Percentiles rank a stretch among this genome's conserved stretches.
Conservation (phyloP, 2,888 invertebrate genomes). For the Dioctria linearis region DNA sequence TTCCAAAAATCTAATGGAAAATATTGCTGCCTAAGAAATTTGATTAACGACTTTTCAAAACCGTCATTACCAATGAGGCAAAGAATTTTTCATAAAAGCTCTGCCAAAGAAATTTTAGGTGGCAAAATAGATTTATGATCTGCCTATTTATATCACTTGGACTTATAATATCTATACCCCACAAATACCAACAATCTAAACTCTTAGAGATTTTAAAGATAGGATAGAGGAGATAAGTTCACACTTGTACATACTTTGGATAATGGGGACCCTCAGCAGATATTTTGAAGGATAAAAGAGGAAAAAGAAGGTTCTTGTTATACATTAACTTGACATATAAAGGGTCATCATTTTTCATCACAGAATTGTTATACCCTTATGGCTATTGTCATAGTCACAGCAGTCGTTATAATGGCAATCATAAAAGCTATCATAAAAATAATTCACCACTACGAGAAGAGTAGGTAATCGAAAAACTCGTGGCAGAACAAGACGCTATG, state of each 20-base stretch:
- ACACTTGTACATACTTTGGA: slow-evolving; percentile 5
- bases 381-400: slow-evolving; percentile 50
- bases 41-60: not conserved
- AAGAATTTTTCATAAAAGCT: not conserved
- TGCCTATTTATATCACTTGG: slow-evolving; percentile 32
- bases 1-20: too few species aligned
- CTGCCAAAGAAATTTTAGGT: not conserved
- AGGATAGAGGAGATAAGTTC: slow-evolving; percentile 19
- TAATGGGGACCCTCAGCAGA: not conserved
- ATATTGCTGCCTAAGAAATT: too few species aligned
- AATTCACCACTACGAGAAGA: slow-evolving; percentile 48
- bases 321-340: slow-evolving; percentile 51
- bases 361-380: slow-evolving; percentile 47
- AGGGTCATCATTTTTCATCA: slow-evolving; percentile 53
- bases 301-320: slow-evolving; percentile 25
- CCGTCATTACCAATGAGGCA: not conserved
- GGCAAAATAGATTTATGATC: slow-evolving; percentile 28
- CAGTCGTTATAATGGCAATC: slow-evolving; percentile 52
- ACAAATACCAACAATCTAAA: not conserved
- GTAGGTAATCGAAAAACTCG: slow-evolving; percentile 26
- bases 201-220: slow-evolving; percentile 10
- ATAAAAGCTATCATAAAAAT: slow-evolving; percentile 51
- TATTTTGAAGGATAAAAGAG: slow-evolving; percentile 16
- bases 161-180: not conserved
- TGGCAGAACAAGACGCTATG: slow-evolving; percentile 24